phyloP scores from a whole-genome alignment of 2,888 invertebrate species.

The Trissolcus japonicus region DNA sequence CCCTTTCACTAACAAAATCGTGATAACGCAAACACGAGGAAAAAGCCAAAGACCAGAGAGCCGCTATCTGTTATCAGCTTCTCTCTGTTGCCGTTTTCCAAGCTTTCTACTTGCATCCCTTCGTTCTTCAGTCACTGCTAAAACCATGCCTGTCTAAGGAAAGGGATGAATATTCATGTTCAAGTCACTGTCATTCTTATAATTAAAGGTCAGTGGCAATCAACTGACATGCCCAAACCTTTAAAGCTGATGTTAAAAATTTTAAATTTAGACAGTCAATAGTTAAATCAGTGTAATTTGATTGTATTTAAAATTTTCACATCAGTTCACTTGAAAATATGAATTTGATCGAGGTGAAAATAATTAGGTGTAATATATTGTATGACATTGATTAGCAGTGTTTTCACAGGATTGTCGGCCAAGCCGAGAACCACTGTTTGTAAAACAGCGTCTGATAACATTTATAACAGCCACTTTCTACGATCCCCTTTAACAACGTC shows the following conservation, averaged over 20 bases:
- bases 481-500: conserved; percentile 64
- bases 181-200: conserved; percentile 69
- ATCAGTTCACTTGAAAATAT: not conserved
- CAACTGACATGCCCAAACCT: conserved; percentile 64
- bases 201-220: conserved; percentile 74
- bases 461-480: conserved; percentile 67
- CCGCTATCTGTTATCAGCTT: conserved; percentile 74
- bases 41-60: conserved; percentile 72
- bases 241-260: conserved; percentile 2
- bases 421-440: conserved; percentile 65
- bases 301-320: too few species aligned
- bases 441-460: conserved; percentile 68
- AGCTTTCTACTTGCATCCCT: conserved; percentile 54
- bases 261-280: too few species aligned
- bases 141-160: conserved; percentile 69
- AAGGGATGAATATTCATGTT: conserved; percentile 75
- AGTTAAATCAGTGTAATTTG: too few species aligned
- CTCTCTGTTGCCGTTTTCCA: conserved; percentile 64
- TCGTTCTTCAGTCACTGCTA: conserved; percentile 58
- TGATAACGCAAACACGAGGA: conserved; percentile 71
- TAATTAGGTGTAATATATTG: not conserved
- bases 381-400: conserved; percentile 13
- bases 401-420: conserved; percentile 7
- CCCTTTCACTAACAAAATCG: conserved; percentile 52
- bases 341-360: not conserved